phyloP scores from a whole-genome alignment of 1,140 invertebrate species.

The Chrysopa pallens region DNA sequence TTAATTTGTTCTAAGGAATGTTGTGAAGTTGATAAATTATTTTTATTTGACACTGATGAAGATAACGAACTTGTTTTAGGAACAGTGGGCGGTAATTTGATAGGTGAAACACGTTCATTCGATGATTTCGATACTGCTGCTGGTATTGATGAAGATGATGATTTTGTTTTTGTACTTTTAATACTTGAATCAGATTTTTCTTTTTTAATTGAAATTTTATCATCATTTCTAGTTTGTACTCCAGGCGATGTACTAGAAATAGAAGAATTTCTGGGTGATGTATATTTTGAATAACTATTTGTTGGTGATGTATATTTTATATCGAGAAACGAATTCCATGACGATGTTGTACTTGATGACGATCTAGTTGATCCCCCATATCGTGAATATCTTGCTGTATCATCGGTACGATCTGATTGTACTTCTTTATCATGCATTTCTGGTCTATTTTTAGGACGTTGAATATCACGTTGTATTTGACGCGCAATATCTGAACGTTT shows the following conservation, averaged over 20 bases:
- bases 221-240: background rate
- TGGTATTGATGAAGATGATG: background rate
- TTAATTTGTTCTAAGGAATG: slow-evolving; percentile 32
- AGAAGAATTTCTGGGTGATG: slow-evolving; percentile 19
- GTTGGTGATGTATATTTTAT: slow-evolving; percentile 23
- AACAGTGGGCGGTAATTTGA: slow-evolving; percentile 17
- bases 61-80: background rate
- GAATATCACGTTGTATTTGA: slow-evolving; percentile 44
- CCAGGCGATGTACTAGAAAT: slow-evolving; percentile 5
- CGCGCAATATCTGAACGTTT: slow-evolving; percentile 50
- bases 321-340: slow-evolving; percentile 47
- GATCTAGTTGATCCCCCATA: slow-evolving; percentile 35
- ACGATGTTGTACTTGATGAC: slow-evolving; percentile 22
- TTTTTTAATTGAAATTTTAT: background rate
- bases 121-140: background rate
- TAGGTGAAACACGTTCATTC: slow-evolving; percentile 16
- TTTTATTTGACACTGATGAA: slow-evolving; percentile 1
- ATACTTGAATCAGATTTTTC: background rate
- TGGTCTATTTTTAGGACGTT: slow-evolving; percentile 29
- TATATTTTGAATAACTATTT: slow-evolving; percentile 18
- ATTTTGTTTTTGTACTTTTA: background rate
- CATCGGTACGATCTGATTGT: slow-evolving; percentile 46
- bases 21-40: slow-evolving; percentile 10
- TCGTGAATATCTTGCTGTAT: slow-evolving; percentile 36
- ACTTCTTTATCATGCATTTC: slow-evolving; percentile 42